Base-by-base conservation (phyloP, 1,140 invertebrate genomes). In the Pectinophora gossypiella region DNA sequence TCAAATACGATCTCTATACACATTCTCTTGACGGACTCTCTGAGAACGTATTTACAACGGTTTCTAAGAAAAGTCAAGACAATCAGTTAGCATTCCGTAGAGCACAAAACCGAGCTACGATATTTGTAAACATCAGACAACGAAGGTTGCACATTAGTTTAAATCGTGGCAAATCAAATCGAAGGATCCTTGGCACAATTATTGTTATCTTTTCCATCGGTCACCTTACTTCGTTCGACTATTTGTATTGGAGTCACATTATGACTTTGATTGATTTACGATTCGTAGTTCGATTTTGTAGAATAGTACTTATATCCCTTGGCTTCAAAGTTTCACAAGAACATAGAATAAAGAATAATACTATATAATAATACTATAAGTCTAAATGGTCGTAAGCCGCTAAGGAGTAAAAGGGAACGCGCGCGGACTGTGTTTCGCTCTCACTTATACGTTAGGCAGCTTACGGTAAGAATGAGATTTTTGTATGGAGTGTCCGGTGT, bases 121-220 rank as follows among this genome's bases (percentile, higher is more conserved):
- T n/a, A n/a, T n/a, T n/a, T n/a, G n/a, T n/a, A n/a, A 40, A 40
- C n/a, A 15, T 40, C 36, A 40, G 16, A 15, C 16, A 6, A 15
- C 16, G 36, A 15, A 40, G 36, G 36, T 40, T 40, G 36, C 6
- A 15, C 36, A 40, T 40, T 40, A 40, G 36, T 40, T 15, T 40
- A 10, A 15, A 40, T 10, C n/a, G 36, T 40, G 16, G 36, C 36
- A 40, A 40, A 15, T 40, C n/a, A 15, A 40, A 40, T 15, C n/a
- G 16, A 7, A 6, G 36, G 16, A 15, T 40, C 36, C 36, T 40
- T 40, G 36, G 16, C 36, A 40, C 36, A 16, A 15, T 40, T 40
- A 6, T 18, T 2, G 6, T 15, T 13, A 6, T 6, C 1, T 40
- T 5, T 9, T 40, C 7, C 16, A 13, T 3, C 10, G 36, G 15